Conservation (phyloP, 2,888 invertebrate genomes). For the Shargacucullia verbasci region DNA sequence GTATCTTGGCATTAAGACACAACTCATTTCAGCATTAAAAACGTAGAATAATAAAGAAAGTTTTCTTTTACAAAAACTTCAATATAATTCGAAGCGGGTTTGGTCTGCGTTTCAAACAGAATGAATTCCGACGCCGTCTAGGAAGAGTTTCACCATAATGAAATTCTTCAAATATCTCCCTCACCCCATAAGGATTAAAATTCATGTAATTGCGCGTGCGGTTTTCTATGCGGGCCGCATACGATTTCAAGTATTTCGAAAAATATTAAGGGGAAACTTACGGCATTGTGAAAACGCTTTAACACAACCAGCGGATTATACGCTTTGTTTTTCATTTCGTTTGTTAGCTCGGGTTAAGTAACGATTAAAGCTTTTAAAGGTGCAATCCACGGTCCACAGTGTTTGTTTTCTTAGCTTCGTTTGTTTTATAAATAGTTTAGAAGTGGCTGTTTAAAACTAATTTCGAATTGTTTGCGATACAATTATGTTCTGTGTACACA, state of each 20-base stretch:
- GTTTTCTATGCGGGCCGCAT: constrained; percentile 59
- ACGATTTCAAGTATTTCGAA: constrained; percentile 53
- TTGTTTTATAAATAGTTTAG: constrained; percentile 46
- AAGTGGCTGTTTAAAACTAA: constrained; percentile 45
- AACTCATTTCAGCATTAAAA: constrained; percentile 65
- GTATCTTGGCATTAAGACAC: constrained; percentile 50
- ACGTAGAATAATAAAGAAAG: constrained; percentile 73
- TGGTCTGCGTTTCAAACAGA: constrained; percentile 76
- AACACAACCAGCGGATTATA: constrained; percentile 34
- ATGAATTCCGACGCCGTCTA: constrained; percentile 78
- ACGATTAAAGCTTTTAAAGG: constrained; percentile 45
- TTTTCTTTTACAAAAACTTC: constrained; percentile 77
- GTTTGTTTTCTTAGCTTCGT: constrained; percentile 41
- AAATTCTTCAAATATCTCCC: constrained; percentile 85
- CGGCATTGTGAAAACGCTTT: constrained; percentile 33
- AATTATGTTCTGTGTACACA: constrained; percentile 18
- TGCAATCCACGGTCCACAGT: constrained; percentile 26
- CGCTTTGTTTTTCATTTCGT: constrained; percentile 50
- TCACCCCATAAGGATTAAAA: constrained; percentile 77
- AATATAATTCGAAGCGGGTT: constrained; percentile 76
- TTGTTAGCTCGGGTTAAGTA: constrained; percentile 42
- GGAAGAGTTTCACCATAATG: constrained; percentile 83
- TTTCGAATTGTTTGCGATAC: constrained; percentile 34
- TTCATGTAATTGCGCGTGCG: constrained; percentile 79
- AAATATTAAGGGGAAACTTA: constrained; percentile 50